phyloP scores from a whole-genome alignment of 1,140 invertebrate species.

The Drosophila guanche region DNA sequence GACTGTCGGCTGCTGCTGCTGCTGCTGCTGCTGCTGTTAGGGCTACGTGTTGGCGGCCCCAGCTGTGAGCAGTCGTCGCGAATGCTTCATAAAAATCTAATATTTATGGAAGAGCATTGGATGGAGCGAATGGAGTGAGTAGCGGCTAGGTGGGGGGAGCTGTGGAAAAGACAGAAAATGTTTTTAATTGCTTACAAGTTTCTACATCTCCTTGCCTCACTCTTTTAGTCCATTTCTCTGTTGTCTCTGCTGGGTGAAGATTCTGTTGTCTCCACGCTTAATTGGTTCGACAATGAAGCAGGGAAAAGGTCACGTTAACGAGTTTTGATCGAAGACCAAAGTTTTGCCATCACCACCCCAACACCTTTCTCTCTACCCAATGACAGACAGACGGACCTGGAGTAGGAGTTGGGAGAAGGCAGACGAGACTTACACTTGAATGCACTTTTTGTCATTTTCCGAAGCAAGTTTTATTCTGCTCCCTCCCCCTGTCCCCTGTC shows the following conservation, averaged over 20 bases:
- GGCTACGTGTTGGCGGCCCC: conserved; percentile 40
- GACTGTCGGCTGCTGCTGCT: conserved; percentile 24
- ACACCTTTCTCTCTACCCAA: not conserved
- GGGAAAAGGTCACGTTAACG: conserved; percentile 71
- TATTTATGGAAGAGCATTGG: conserved; percentile 55
- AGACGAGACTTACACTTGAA: conserved; percentile 56
- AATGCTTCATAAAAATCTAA: conserved; percentile 59
- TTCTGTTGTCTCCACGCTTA: conserved; percentile 51
- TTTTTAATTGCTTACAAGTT: conserved; percentile 69
- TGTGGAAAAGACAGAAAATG: conserved; percentile 17
- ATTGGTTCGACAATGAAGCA: conserved; percentile 57
- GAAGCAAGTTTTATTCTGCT: conserved; percentile 24
- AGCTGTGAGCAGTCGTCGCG: conserved; percentile 46
- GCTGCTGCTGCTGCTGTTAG: conserved; percentile 32
- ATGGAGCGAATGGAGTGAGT: conserved; percentile 1
- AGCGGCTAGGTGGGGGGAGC: not conserved
- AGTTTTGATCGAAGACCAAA: conserved; percentile 59
- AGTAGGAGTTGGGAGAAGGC: too few species aligned
- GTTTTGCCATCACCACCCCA: conserved; percentile 7
- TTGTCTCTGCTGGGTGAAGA: conserved; percentile 20
- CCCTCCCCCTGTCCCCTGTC: too few species aligned
- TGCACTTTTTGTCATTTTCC: conserved; percentile 61
- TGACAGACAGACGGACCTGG: not conserved
- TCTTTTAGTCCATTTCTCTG: conserved; percentile 23
- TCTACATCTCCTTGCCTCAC: not conserved